phyloP scores from a whole-genome alignment of 2,113 vertebrate genomes.

The Haemorhous mexicanus region DNA sequence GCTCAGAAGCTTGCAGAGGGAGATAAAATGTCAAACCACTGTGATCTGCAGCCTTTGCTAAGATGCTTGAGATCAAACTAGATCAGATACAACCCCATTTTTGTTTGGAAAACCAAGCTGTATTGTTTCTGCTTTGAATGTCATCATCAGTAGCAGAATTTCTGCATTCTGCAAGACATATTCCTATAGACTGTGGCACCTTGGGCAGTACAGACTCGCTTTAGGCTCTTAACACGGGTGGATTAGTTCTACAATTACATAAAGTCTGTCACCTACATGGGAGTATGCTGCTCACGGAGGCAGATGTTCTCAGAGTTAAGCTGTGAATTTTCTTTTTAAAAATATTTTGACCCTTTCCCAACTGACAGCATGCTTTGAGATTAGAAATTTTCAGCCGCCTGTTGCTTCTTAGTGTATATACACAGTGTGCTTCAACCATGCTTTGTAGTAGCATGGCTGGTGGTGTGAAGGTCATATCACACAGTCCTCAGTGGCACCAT shows the following conservation, averaged over 20 bases:
- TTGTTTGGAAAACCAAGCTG: conserved; percentile 3
- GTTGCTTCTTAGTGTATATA: background rate
- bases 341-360: background rate
- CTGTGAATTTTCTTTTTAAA: background rate
- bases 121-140: background rate
- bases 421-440: background rate
- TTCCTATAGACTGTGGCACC: background rate
- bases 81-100: background rate
- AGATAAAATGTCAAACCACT: conserved; percentile 25
- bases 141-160: background rate
- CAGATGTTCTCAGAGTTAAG: background rate
- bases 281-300: background rate
- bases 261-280: background rate
- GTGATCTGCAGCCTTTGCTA: conserved; percentile 14
- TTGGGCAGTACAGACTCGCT: background rate
- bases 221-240: background rate
- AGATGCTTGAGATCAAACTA: conserved; percentile 7
- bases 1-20: conserved; percentile 25
- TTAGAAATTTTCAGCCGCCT: background rate
- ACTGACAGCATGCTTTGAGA: background rate
- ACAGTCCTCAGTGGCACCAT: background rate
- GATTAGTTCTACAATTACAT: background rate
- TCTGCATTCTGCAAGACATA: background rate
- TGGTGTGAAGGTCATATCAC: background rate
- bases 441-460: background rate